Conservation (phyloP, 2,888 invertebrate genomes). For the Halocaridina rubra region DNA sequence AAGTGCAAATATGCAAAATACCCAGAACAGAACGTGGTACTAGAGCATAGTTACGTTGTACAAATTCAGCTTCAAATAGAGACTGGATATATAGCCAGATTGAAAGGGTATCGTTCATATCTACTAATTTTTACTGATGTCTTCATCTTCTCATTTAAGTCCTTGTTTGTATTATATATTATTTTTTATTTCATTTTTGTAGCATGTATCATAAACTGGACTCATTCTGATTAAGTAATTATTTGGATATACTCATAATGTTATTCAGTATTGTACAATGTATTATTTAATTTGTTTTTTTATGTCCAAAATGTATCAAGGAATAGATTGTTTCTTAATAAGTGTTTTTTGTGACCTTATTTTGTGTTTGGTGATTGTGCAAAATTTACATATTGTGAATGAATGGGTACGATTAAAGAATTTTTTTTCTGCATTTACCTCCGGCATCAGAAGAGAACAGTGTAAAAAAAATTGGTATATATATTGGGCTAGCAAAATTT, state of each 20-base stretch:
- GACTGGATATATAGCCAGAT: background rate
- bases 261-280: slow-evolving; percentile 9
- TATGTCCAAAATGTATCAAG: slow-evolving; percentile 27
- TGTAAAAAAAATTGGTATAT: too few species aligned
- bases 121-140: background rate
- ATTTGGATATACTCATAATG: slow-evolving; percentile 36
- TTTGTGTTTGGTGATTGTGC: background rate
- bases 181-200: background rate
- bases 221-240: slow-evolving; percentile 17
- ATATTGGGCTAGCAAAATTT: background rate
- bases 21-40: too few species aligned
- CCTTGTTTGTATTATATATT: background rate
- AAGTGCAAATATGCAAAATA: too few species aligned
- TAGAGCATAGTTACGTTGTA: background rate
- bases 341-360: background rate
- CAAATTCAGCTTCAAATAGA: background rate
- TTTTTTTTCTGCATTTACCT: background rate
- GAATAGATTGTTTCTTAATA: slow-evolving; percentile 14
- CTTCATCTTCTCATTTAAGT: background rate
- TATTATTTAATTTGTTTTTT: slow-evolving; percentile 25
- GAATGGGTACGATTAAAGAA: background rate
- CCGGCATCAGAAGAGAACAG: too few species aligned
- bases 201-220: background rate
- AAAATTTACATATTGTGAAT: background rate
- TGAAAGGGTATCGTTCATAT: background rate